Evolutionary conservation across 2,113 vertebrate species (phyloP), one percentile per base, ranked within the genome.

Genomic region (Protobothrops mucrosquamatus): DNA sequence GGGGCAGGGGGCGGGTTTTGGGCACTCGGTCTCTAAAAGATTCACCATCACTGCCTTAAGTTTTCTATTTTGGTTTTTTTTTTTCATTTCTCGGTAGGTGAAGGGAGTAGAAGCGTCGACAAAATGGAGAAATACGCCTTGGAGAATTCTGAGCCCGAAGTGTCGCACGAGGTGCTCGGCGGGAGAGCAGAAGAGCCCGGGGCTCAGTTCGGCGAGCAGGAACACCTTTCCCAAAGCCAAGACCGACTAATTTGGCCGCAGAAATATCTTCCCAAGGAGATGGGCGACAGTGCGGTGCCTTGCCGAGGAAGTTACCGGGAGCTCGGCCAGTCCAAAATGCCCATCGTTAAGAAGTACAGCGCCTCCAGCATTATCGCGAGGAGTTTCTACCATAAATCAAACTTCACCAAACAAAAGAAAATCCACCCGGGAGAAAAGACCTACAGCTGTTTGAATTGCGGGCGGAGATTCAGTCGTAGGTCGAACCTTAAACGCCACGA

Each of bases 401-500:
- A 46, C 85, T n/a, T 87, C 22, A 1, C 34, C 10, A 87, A 87
- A 20, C 91, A 92, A 2, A 57, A 92, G 93, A 95, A 96, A 94
- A 87, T 64, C 56, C 91, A 92, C 85, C 87, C 91, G 1, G 56
- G 91, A 11, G 91, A 87, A 86, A 61, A 92, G 95, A 94, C 96
- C 93, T 92, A 87, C 85, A 96, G 93, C 56, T 96, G 96, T 93
- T 92, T 94, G 22, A 94, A 96, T 56, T 97, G 97, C 88, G 96
- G 94, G 86, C 96, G 96, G 92, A 95, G 95, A 9, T 97, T 97
- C 91, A 94, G 95, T n/a, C 96, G 96, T 91, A 96, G 95, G 93
- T 95, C 96, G 22, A 96, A 96, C 88, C 96, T 96, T 69, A 96
- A 95, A 89, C 95, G 96, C 43, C 97, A 97, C 94, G 97, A 97